Evolutionary conservation across 2,888 invertebrate genomes (phyloP), one percentile per base, ranked within the genome.

Genomic region (Drosophila dives): DNA sequence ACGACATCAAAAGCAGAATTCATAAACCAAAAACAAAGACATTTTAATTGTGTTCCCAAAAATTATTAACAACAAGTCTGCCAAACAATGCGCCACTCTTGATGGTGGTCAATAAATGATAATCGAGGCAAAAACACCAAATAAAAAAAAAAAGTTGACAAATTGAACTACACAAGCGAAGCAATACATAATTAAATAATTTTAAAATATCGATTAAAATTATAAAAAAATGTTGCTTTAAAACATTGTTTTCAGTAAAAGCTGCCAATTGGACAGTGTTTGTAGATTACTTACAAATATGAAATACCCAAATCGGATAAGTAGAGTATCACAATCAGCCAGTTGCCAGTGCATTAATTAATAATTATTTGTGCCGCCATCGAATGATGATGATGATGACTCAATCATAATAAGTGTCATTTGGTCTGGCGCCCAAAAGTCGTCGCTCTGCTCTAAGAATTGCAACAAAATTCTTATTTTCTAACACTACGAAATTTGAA

Each of bases 1-100:
- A 40, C 6, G 49, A 72, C 74, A 61, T 83, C 78, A 83, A 86
- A 82, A 59, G 86, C 75, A 78, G 75, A 75, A 54, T 80, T 88
- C 82, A 85, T 88, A 82, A 72, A 69, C 45, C 62, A 71, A 81
- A 79, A 56, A 51, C 65, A 64, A 77, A 75, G 42, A 56, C 48
- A 70, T 67, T 72, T 80, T 73, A 74, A 84, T 83, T 83, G 69
- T 66, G 77, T 73, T 72, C 54, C 53, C 65, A 7, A 59, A 60
- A 54, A 68, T 56, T 64, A 77, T 65, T 50, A 66, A 75, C 63
- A 87, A 65, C 66, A 48, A 42, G 38, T 38, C n/a, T 40, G 50
- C 26, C 48, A 68, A 72, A 74, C 45, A 74, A 68, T 68, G 49
- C 12, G 33, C 20, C 45, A 70, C 59, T 11, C 61, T 70, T 62